Conservation (phyloP, 2,888 invertebrate species). For the Chymomyza amoena region DNA sequence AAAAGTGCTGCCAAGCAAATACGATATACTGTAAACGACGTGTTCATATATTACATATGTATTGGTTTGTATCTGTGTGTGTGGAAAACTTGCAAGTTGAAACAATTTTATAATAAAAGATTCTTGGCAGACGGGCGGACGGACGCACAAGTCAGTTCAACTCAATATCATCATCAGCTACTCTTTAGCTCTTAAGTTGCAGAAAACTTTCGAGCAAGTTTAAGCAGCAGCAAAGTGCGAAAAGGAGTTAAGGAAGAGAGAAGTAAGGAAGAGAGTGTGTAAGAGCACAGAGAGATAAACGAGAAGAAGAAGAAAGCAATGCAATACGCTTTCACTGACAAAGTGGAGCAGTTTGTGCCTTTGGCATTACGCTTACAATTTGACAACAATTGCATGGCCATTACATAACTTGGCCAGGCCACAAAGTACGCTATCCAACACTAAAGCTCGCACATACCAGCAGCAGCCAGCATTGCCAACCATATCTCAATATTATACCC, state of each 20-base stretch:
- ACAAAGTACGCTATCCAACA: constrained; percentile 10
- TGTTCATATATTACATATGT: background rate
- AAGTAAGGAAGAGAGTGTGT: too few relatives aligned
- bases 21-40: background rate
- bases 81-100: background rate
- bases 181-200: constrained; percentile 1
- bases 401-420: constrained; percentile 38
- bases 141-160: background rate
- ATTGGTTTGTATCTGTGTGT: background rate
- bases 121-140: background rate
- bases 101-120: background rate
- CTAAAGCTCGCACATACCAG: background rate
- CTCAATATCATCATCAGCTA: background rate
- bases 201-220: constrained; percentile 11
- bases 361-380: constrained; percentile 23
- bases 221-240: background rate
- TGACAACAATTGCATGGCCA: constrained; percentile 44
- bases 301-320: background rate
- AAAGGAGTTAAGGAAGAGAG: background rate
- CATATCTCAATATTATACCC: constrained; percentile 27
- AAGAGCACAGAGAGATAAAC: too few relatives aligned
- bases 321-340: constrained; percentile 35
- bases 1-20: background rate
- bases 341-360: constrained; percentile 9
- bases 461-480: constrained; percentile 11